phyloP scores from a whole-genome alignment of 2,888 invertebrate species.

The Zeuzera pyrina region DNA sequence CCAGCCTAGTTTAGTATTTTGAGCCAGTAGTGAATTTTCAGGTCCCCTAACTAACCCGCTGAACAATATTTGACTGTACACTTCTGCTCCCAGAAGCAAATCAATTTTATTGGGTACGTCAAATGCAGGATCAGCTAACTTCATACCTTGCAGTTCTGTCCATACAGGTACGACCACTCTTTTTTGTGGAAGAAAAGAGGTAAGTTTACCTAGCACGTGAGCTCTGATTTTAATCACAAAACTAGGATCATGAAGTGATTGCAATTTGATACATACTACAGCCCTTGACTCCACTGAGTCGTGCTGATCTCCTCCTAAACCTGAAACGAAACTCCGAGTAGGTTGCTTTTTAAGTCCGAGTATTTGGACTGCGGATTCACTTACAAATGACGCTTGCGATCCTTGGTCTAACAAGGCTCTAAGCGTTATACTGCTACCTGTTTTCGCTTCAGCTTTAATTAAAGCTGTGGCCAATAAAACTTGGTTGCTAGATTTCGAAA shows the following conservation, averaged over 20 bases:
- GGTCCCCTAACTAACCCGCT: slow-evolving; percentile 11
- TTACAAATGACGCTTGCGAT: too few species aligned
- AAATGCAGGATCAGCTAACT: slow-evolving; percentile 9
- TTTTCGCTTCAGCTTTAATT: too few species aligned
- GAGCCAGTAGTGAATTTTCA: slow-evolving; percentile 9
- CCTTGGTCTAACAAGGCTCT: too few species aligned
- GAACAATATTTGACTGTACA: slow-evolving; percentile 9
- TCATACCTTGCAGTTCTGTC: slow-evolving; percentile 1
- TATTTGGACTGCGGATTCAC: too few species aligned
- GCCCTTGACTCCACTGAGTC: slow-evolving; percentile 6
- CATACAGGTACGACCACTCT: slow-evolving; percentile 4
- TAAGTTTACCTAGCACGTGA: slow-evolving; percentile 12
- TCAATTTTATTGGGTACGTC: slow-evolving; percentile 11
- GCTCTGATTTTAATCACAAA: slow-evolving; percentile 12
- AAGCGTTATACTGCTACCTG: too few species aligned
- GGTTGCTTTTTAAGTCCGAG: too few species aligned
- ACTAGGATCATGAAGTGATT: slow-evolving; percentile 10
- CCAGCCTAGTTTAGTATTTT: slow-evolving; percentile 16
- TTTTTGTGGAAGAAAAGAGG: slow-evolving; percentile 8
- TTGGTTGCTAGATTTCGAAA: too few species aligned
- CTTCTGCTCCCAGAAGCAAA: slow-evolving; percentile 9
- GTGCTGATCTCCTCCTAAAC: slow-evolving; percentile 12
- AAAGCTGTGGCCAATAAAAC: too few species aligned
- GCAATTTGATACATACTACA: slow-evolving; percentile 11
- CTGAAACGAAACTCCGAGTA: slow-evolving; percentile 11